A percentile compares a stretch with the other conserved stretches of the same genome.
These are phyloP conservation scores for Crotalus tigris DNA, from an alignment of 2,113 vertebrate species.

Conservation along the genomic window DNA sequence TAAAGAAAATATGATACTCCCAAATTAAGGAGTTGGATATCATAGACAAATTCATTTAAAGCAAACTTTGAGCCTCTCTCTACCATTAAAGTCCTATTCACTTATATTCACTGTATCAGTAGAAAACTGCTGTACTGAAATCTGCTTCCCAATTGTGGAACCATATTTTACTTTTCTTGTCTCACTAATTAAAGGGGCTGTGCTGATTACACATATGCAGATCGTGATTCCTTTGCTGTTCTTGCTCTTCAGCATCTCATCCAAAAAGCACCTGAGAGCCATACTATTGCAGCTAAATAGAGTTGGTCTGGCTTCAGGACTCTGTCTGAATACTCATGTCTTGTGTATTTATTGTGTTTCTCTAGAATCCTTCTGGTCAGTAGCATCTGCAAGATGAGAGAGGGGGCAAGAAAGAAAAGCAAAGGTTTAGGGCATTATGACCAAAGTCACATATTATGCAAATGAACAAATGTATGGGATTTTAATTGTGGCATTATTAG, in stretches of 20 bases:
- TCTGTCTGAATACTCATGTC: not conserved
- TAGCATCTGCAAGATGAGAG: not conserved
- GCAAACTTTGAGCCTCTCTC: not conserved
- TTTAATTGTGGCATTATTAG: not conserved
- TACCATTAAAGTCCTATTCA: not conserved
- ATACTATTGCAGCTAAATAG: not conserved
- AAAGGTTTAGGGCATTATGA: not conserved
- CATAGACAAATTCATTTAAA: not conserved
- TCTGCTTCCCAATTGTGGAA: not conserved
- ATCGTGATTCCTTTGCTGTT: not conserved
- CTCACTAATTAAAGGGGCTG: not conserved
- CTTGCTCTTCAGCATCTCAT: not conserved
- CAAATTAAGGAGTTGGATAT: not conserved
- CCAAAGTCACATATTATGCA: not conserved
- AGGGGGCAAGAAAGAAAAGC: not conserved
- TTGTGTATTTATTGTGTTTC: not conserved
- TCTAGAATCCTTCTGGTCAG: not conserved
- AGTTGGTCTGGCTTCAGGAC: not conserved
- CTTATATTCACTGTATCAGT: not conserved
- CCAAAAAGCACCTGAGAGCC: not conserved
- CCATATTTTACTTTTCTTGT: not conserved
- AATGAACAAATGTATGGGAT: not conserved
- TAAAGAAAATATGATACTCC: not conserved
- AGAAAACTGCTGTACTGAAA: not conserved
- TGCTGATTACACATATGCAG: not conserved